A percentile compares a stretch with the other conserved stretches of the same genome.
phyloP scores from a whole-genome alignment of 1,140 invertebrate species.

The Homalodisca vitripennis region DNA sequence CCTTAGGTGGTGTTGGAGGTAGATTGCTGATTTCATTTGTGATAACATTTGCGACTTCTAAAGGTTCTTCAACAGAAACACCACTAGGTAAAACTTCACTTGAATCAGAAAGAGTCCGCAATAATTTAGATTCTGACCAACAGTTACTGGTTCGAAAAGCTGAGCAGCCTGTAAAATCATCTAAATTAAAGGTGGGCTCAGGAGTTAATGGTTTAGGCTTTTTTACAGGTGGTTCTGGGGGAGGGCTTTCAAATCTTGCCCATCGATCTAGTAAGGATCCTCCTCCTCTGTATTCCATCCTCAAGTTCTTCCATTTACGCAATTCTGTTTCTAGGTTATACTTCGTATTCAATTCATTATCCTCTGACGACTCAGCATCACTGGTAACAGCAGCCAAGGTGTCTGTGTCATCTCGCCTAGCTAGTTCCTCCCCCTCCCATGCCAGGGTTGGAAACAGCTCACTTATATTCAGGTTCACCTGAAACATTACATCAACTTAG shows the following conservation, averaged over 20 bases:
- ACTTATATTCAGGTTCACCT: constrained; percentile 29
- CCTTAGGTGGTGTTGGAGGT: constrained; percentile 12
- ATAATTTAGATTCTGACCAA: not conserved
- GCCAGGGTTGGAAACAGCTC: constrained; percentile 37
- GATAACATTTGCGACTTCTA: not conserved
- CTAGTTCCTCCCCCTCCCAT: not conserved
- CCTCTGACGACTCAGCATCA: not conserved
- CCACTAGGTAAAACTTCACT: too few species aligned
- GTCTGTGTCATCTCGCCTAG: not conserved
- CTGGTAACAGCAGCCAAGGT: not conserved
- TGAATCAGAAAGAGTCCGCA: not conserved
- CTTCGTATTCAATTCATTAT: not conserved
- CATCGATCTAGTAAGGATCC: constrained; percentile 25
- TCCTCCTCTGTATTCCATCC: not conserved
- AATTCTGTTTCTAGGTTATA: not conserved
- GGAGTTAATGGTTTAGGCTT: not conserved
- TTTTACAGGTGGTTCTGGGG: not conserved
- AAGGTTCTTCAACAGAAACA: not conserved
- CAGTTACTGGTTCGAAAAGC: not conserved
- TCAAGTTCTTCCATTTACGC: not conserved
- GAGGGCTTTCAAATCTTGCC: constrained; percentile 24
- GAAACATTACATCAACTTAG: not conserved
- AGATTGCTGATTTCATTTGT: not conserved
- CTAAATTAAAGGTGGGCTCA: not conserved
- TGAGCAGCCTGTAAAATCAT: not conserved